Evolutionary conservation across 2,888 invertebrate species (phyloP).

Genomic region (Mycalesis mineus): DNA sequence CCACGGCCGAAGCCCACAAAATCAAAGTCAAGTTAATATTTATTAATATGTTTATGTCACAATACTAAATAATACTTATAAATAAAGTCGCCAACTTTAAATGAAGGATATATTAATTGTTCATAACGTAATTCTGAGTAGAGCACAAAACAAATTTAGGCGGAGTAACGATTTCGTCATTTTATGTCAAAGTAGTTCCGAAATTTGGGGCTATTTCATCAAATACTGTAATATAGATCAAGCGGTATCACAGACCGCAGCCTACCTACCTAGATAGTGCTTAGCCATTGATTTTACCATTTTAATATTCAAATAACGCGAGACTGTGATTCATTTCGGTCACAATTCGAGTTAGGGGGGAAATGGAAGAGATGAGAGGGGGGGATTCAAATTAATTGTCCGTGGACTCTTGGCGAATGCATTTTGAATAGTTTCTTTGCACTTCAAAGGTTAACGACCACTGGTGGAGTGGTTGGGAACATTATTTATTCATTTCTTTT

Average conservation of each 20-base stretch:
- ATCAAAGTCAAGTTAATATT: too few species aligned
- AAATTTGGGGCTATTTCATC: neutral
- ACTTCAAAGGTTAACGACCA: conserved; percentile 1
- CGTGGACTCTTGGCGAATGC: conserved; percentile 1
- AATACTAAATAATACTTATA: too few species aligned
- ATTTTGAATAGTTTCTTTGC: neutral
- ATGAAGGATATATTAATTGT: too few species aligned
- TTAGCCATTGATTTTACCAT: conserved; percentile 11
- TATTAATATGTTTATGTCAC: too few species aligned
- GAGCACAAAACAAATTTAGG: too few species aligned
- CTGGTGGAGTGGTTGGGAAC: neutral
- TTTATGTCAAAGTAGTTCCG: neutral
- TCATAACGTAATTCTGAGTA: too few species aligned
- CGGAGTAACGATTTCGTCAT: too few species aligned
- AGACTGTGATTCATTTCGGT: conserved; percentile 8
- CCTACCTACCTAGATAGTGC: neutral
- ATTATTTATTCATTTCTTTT: too few species aligned
- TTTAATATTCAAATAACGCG: conserved; percentile 15
- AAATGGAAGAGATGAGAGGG: neutral
- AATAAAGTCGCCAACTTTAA: too few species aligned
- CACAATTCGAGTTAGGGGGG: conserved; percentile 8
- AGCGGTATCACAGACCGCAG: neutral
- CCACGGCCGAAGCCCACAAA: too few species aligned
- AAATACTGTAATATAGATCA: neutral
- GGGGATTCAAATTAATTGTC: conserved; percentile 6